A percentile compares a stretch with the other conserved stretches of the same genome.
Conservation (phyloP, 2,113 vertebrate species). For the Pelmatolapia mariae region DNA sequence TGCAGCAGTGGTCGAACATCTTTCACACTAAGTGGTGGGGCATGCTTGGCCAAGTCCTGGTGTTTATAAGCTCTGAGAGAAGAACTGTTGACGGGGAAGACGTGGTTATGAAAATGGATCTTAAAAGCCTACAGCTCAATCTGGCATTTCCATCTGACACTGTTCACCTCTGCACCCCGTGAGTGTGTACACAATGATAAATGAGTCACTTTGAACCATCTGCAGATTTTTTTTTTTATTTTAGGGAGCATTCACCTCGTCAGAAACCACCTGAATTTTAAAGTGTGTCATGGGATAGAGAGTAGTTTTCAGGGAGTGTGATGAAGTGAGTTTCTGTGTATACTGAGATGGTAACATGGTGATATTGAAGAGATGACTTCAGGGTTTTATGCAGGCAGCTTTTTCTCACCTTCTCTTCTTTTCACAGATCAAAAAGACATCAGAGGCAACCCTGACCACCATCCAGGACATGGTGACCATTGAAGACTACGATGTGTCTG, state of each 20-base stretch:
- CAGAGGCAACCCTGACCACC: conserved; percentile 94
- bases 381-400: not conserved
- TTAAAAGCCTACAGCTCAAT: conserved; percentile 40
- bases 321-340: not conserved
- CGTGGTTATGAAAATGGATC: conserved; percentile 30
- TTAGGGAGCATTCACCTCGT: not conserved
- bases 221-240: not conserved
- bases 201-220: conserved; percentile 15
- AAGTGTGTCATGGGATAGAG: not conserved
- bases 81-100: conserved; percentile 8
- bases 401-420: not conserved
- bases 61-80: conserved; percentile 18
- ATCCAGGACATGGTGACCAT: conserved; percentile 99
- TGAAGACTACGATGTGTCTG: conserved; percentile 96
- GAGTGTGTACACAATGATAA: conserved; percentile 32
- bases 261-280: conserved; percentile 15
- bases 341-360: not conserved
- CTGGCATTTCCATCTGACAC: not conserved
- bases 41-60: not conserved
- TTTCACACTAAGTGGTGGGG: not conserved
- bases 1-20: not conserved
- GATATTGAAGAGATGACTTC: not conserved
- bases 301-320: not conserved
- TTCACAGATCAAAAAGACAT: conserved; percentile 92
- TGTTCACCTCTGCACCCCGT: not conserved